Evolutionary conservation across 2,797 vertebrate genomes (phyloP).

Genomic region (Falco naumanni): DNA sequence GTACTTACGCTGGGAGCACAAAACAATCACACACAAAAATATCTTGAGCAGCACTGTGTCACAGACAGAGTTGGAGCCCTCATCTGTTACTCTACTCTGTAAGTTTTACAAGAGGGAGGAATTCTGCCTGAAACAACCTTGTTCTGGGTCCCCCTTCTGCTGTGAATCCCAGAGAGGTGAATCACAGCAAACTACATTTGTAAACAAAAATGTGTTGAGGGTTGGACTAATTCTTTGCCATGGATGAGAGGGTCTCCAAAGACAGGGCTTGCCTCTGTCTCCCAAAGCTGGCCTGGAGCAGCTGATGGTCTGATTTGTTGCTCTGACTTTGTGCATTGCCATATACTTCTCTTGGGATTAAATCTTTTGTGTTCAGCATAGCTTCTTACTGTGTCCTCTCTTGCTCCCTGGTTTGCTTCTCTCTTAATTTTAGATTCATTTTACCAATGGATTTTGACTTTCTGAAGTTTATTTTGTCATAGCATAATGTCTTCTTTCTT

Average conservation of each 20-base stretch:
- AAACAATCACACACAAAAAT: not conserved
- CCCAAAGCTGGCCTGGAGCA: not conserved
- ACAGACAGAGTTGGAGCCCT: not conserved
- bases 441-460: slow-evolving; percentile 38
- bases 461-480: slow-evolving; percentile 54
- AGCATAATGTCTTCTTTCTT: slow-evolving; percentile 59
- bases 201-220: not conserved
- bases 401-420: not conserved
- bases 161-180: not conserved
- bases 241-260: not conserved
- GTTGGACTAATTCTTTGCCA: not conserved
- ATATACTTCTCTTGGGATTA: not conserved
- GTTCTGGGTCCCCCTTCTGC: not conserved
- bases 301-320: not conserved
- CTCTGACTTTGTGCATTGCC: not conserved
- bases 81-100: rapidly evolving
- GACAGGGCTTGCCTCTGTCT: not conserved
- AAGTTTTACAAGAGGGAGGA: not conserved
- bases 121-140: not conserved
- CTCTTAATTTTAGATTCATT: slow-evolving; percentile 5
- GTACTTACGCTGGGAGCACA: not conserved
- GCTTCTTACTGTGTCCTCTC: not conserved
- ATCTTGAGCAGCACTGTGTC: not conserved
- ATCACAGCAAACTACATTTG: not conserved
- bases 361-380: not conserved